Conservation (phyloP, 2,113 vertebrate species). For the Brachirus orientalis region DNA sequence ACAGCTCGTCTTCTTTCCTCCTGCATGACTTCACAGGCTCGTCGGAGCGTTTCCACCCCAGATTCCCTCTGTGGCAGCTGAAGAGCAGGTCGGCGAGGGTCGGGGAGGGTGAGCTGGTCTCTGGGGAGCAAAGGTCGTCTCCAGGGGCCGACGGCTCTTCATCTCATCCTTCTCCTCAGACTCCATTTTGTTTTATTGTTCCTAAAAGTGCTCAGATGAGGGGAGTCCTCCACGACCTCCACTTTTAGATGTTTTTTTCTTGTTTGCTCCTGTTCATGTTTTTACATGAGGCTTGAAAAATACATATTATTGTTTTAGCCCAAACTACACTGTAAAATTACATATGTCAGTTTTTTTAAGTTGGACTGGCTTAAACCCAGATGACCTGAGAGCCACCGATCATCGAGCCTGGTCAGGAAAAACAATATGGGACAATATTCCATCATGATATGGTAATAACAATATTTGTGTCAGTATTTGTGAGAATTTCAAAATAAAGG, state of each 20-base stretch:
- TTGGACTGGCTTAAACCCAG: no score
- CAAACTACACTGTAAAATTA: no score
- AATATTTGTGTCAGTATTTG: no score
- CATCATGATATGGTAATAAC: no score
- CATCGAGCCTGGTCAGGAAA: no score
- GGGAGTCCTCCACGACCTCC: not conserved
- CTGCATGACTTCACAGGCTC: conserved; percentile 55
- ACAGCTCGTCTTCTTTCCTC: conserved; percentile 70
- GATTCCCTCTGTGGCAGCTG: conserved; percentile 61
- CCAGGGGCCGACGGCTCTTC: conserved; percentile 46
- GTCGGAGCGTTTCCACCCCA: conserved; percentile 52
- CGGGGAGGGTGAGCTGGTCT: not conserved
- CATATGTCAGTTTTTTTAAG: no score
- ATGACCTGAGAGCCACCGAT: no score
- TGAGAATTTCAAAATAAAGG: no score
- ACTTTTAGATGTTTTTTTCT: conserved; percentile 6
- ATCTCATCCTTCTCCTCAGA: conserved; percentile 9
- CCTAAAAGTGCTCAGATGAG: conserved; percentile 4
- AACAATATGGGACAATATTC: no score
- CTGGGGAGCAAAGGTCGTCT: conserved; percentile 49
- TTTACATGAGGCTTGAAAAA: no score
- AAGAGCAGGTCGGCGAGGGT: conserved; percentile 31
- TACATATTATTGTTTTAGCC: no score
- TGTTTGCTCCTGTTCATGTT: no score
- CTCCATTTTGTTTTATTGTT: not conserved